Evolutionary conservation across 2,113 vertebrate genomes (phyloP).

Genomic region (Herpailurus yagouaroundi): DNA sequence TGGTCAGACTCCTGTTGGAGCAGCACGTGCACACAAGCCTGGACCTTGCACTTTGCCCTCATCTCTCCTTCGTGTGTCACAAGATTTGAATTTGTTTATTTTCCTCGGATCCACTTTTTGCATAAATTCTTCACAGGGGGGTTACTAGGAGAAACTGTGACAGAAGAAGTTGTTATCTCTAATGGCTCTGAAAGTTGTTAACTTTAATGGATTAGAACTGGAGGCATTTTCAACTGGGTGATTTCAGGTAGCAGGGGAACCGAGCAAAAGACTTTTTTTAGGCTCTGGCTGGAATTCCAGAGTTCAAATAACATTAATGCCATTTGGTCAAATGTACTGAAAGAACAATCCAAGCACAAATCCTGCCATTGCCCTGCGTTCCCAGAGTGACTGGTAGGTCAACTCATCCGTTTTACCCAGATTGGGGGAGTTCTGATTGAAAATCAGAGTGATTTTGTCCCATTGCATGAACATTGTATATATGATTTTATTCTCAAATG

Average conservation of each 20-base stretch:
- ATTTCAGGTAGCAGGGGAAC: constrained; percentile 70
- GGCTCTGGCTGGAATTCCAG: constrained; percentile 52
- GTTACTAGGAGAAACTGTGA: constrained; percentile 53
- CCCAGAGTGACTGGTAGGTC: background rate
- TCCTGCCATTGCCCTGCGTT: background rate
- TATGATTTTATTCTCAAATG: background rate
- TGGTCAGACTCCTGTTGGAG: background rate
- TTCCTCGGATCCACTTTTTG: constrained; percentile 53
- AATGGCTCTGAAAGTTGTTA: constrained; percentile 79
- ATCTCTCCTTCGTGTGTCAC: background rate
- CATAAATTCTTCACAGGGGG: constrained; percentile 45
- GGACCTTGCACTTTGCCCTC: background rate
- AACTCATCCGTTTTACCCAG: background rate
- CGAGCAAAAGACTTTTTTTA: constrained; percentile 33
- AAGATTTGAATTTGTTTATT: constrained; percentile 53
- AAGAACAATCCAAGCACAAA: constrained; percentile 50
- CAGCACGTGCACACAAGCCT: rapidly evolving
- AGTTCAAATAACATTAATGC: constrained; percentile 71
- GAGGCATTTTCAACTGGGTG: constrained; percentile 58
- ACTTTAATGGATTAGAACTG: constrained; percentile 78
- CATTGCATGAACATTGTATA: background rate
- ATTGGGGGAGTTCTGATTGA: background rate
- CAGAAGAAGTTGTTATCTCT: constrained; percentile 64
- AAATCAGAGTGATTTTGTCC: background rate
- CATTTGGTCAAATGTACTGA: constrained; percentile 46